Percentiles rank a stretch among this genome's conserved stretches.
phyloP scores from a whole-genome alignment of 2,888 invertebrate genomes.

The Hirudinaria manillensis region DNA sequence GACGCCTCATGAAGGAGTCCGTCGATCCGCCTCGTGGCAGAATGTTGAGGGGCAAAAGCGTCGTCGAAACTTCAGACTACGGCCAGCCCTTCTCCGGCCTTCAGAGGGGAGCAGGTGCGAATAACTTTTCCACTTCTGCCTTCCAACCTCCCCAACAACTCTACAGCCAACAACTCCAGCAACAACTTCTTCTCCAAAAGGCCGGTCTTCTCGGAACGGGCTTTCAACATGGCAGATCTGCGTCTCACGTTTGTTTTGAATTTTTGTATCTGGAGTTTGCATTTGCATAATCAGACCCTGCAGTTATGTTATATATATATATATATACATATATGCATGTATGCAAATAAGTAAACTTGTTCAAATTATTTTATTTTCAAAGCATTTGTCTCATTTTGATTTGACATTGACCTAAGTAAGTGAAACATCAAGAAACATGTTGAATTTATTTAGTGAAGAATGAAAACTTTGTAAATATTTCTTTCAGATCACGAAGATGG shows the following conservation, averaged over 20 bases:
- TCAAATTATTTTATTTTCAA: neutral
- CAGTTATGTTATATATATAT: neutral
- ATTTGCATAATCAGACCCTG: neutral
- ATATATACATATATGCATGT: neutral
- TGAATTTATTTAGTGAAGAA: no score
- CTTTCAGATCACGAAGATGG: neutral
- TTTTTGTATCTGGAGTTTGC: neutral
- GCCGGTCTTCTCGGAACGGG: neutral
- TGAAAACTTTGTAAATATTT: neutral
- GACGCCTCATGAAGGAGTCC: neutral
- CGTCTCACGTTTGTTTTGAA: constrained; percentile 16
- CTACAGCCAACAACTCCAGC: constrained; percentile 20
- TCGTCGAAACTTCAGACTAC: constrained; percentile 28
- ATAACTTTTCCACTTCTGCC: constrained; percentile 12
- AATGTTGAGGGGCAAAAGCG: constrained; percentile 33
- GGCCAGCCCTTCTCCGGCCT: constrained; percentile 12
- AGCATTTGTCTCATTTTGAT: no score
- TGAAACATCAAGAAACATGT: no score
- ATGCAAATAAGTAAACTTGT: neutral
- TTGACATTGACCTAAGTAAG: no score
- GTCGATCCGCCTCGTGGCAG: constrained; percentile 26
- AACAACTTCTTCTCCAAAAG: constrained; percentile 17
- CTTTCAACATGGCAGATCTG: constrained; percentile 24
- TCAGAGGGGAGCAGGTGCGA: neutral
- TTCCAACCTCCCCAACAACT: constrained; percentile 22